These are phyloP conservation scores for Meliscaeva auricollis DNA, from an alignment of 2,888 invertebrate genomes.

Conservation along the genomic window DNA sequence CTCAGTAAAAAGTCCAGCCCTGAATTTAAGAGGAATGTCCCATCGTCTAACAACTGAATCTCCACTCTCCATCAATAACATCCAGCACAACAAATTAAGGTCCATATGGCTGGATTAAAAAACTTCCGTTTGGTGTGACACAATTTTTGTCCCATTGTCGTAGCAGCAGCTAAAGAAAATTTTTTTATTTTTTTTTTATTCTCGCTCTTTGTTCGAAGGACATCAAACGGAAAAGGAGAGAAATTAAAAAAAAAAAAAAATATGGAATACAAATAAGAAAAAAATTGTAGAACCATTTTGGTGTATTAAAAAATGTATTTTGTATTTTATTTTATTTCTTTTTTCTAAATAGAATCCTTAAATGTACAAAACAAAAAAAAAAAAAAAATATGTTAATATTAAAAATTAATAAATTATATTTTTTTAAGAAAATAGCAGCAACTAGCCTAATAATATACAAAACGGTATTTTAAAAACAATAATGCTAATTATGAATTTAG, in stretches of 20 bases:
- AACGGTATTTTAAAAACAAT: conserved; percentile 43
- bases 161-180: conserved; percentile 37
- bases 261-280: not conserved
- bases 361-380: conserved; percentile 54
- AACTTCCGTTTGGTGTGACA: conserved; percentile 80
- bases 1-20: not conserved
- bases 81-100: conserved; percentile 78
- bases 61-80: conserved; percentile 25
- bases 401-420: conserved; percentile 64
- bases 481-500: not conserved
- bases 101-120: conserved; percentile 84
- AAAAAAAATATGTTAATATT: conserved; percentile 41
- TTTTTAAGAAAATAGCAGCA: conserved; percentile 48
- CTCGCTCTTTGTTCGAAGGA: conserved; percentile 70
- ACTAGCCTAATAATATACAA: conserved; percentile 67
- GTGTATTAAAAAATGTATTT: conserved; percentile 67
- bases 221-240: conserved; percentile 76
- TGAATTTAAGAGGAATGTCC: conserved; percentile 25
- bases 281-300: conserved; percentile 39
- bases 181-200: conserved; percentile 16
- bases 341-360: conserved; percentile 58
- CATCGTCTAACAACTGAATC: conserved; percentile 14
- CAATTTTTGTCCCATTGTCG: conserved; percentile 77
- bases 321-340: conserved; percentile 29
- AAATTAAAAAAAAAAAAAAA: conserved; percentile 51